Evolutionary conservation across 2,797 vertebrate genomes (phyloP).

Genomic region (Alcedo quadribrachys): DNA sequence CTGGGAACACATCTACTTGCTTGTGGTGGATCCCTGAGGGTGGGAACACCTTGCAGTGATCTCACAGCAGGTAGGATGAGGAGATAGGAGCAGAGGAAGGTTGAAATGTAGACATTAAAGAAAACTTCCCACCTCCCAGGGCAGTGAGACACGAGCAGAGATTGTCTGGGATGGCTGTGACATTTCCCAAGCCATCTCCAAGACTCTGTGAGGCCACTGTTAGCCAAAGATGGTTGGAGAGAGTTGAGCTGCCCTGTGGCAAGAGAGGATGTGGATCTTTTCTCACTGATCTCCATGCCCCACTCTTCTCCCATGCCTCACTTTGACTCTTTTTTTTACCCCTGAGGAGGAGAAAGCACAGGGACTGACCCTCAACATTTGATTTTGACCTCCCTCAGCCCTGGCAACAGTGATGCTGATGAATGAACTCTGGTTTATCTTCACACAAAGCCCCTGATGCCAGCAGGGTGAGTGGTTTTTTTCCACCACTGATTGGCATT

Average conservation of each 20-base stretch:
- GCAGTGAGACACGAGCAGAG: neutral
- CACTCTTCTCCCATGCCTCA: neutral
- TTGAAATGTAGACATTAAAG: neutral
- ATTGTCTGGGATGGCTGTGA: neutral
- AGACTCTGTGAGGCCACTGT: neutral
- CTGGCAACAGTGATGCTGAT: neutral
- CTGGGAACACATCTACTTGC: neutral
- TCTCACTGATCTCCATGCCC: neutral
- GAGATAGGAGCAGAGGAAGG: neutral
- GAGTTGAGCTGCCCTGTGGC: neutral
- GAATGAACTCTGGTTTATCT: neutral
- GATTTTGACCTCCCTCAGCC: neutral
- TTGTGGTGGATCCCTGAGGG: accelerated
- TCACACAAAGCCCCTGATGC: neutral
- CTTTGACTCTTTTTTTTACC: neutral
- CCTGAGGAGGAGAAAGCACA: neutral
- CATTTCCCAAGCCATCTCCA: neutral
- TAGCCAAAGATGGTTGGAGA: neutral
- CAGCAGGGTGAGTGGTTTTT: neutral
- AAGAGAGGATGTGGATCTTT: neutral
- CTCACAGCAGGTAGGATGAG: neutral
- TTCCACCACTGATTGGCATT: neutral
- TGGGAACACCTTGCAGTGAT: neutral
- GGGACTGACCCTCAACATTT: neutral
- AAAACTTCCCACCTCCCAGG: neutral